Conservation (phyloP, 1,140 invertebrate genomes). For the Meteorus sp. region DNA sequence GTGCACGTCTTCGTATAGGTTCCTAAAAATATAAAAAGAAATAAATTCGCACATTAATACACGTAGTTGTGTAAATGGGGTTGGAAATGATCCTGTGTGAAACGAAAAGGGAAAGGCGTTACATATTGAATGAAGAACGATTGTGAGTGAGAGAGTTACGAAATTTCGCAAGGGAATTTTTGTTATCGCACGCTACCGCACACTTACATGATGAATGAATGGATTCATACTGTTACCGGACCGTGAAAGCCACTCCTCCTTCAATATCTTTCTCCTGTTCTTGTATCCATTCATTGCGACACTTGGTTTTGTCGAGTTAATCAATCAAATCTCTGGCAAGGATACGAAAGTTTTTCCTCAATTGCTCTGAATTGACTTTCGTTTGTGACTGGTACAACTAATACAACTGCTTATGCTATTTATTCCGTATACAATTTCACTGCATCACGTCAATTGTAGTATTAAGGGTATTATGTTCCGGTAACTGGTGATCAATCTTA, state of each 20-base stretch:
- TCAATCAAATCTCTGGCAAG: conserved; percentile 25
- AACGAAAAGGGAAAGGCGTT: conserved; percentile 8
- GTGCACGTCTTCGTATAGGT: too few relatives aligned
- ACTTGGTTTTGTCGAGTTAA: conserved; percentile 21
- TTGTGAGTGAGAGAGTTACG: too few relatives aligned
- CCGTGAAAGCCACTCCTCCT: conserved; percentile 5
- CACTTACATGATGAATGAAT: conserved; percentile 24
- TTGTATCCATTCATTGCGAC: conserved; percentile 22
- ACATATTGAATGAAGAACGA: too few relatives aligned
- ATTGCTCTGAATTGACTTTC: conserved; percentile 19
- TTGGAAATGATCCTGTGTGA: not conserved
- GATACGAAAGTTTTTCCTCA: conserved; percentile 19
- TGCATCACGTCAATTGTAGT: conserved; percentile 10
- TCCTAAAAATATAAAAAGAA: not conserved
- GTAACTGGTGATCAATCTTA: conserved; percentile 9
- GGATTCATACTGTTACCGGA: conserved; percentile 8
- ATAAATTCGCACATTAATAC: not conserved
- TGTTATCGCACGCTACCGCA: conserved; percentile 11
- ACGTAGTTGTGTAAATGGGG: not conserved
- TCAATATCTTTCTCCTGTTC: too few relatives aligned
- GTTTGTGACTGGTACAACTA: conserved; percentile 19
- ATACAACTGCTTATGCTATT: not conserved
- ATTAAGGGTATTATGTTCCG: conserved; percentile 14
- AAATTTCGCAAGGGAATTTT: conserved; percentile 4
- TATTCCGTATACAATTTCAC: not conserved